phyloP scores from a whole-genome alignment of 2,113 vertebrate genomes.

The Saccopteryx bilineata region DNA sequence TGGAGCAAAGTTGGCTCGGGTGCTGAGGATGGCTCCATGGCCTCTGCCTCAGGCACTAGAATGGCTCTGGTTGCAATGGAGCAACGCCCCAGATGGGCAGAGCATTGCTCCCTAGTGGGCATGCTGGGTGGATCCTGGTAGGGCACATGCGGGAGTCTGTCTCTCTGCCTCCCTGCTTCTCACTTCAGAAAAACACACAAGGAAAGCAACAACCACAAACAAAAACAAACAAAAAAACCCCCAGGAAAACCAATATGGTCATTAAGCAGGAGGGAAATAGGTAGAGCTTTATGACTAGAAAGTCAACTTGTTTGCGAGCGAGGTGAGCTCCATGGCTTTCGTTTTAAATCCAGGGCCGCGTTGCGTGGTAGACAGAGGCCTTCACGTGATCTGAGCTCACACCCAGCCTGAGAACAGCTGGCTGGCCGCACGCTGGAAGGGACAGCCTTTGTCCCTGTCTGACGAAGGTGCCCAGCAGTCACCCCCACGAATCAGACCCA shows the following conservation, averaged over 20 bases:
- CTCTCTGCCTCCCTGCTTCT: too few relatives aligned
- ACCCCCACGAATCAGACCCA: background rate
- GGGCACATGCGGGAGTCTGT: too few relatives aligned
- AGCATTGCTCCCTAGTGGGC: too few relatives aligned
- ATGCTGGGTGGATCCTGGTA: too few relatives aligned
- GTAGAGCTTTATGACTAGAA: background rate
- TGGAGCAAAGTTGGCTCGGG: too few relatives aligned
- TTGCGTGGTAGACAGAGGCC: background rate
- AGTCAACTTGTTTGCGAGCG: background rate
- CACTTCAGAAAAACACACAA: too few relatives aligned
- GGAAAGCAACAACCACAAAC: too few relatives aligned
- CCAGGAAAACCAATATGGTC: background rate
- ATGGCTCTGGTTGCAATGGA: too few relatives aligned
- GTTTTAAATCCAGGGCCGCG: slow-evolving; percentile 1
- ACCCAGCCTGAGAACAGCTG: background rate
- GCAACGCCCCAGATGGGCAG: too few relatives aligned
- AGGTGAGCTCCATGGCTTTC: background rate
- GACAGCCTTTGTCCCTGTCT: background rate
- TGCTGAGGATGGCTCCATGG: too few relatives aligned
- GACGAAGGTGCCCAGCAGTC: background rate
- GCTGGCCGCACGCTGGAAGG: background rate
- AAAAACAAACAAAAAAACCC: too few relatives aligned
- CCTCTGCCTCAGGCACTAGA: too few relatives aligned
- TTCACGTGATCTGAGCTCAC: background rate
- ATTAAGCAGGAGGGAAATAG: background rate